Evolutionary conservation across 2,888 invertebrate species (phyloP), one percentile per base, ranked within the genome.

Genomic region (Troides oblongomaculatus): DNA sequence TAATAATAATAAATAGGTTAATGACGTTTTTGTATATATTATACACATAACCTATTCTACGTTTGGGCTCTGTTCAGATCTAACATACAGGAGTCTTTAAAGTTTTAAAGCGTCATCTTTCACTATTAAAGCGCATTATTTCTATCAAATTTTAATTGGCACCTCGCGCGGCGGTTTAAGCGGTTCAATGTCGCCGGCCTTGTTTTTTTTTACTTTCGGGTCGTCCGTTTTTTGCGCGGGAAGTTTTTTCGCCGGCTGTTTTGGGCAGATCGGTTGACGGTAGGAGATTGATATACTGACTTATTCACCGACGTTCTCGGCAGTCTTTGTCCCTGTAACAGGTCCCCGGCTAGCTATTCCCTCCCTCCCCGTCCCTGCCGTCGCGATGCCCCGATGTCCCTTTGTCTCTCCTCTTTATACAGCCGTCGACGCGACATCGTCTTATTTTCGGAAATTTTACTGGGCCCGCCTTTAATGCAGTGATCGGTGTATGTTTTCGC

Each of bases 111-210:
- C 25, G 17, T 56, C 21, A 56, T 56, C 18, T 56, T 56, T 21
- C n/a, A 21, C n/a, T 21, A 56, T 30, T 62, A 56, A 62, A 82
- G 77, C 76, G 77, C 77, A 81, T 84, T 83, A 81, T 85, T 88
- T 90, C 87, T 90, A 91, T 92, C 89, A 92, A 88, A 89, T 88
- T 92, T 91, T 92, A 92, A 92, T 92, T 92, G 92, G 92, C 92
- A 92, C 87, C 87, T 92, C 86, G 86, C 89, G 87, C 89, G 90
- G 86, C 88, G 86, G 86, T 87, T 88, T 89, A 90, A 89, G 86
- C 84, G 85, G 84, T 82, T 91, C 90, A 89, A 87, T 89, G 90
- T 89, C 84, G 87, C 87, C 85, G 81, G 81, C 81, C 87, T 88
- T 89, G 90, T 88, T 86, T 14, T 46, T 46, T 46, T 46, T 46